phyloP scores from a whole-genome alignment of 2,113 vertebrate species.

The Semnopithecus entellus region DNA sequence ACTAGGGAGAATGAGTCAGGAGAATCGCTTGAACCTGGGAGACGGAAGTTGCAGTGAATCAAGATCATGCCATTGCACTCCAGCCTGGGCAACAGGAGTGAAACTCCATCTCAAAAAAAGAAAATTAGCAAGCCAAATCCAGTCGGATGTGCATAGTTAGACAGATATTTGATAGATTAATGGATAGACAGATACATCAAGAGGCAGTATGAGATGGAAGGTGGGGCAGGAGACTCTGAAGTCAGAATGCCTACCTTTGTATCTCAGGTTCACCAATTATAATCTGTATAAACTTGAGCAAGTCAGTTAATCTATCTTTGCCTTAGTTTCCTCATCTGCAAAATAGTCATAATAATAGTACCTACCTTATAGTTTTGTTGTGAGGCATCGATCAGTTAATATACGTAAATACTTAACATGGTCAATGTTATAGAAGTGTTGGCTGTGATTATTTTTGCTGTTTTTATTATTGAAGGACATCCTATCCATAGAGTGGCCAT shows the following conservation, averaged over 20 bases:
- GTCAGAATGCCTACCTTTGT: not conserved
- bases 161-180: not conserved
- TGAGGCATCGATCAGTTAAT: not conserved
- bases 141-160: not conserved
- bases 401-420: not conserved
- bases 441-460: not conserved
- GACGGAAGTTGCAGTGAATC: no score
- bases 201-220: not conserved
- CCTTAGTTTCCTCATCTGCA: not conserved
- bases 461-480: conserved; percentile 19
- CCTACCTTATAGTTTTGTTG: not conserved
- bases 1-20: no score
- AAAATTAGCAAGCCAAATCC: not conserved
- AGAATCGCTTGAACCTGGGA: no score
- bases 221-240: not conserved
- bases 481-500: not conserved
- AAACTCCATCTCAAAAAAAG: no score
- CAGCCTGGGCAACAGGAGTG: no score
- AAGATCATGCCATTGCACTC: no score
- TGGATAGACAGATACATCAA: not conserved
- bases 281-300: not conserved
- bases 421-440: not conserved
- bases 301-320: not conserved
- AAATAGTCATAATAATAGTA: not conserved
- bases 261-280: not conserved